Percentiles rank a stretch among this genome's conserved stretches.
These are phyloP conservation scores for Epizoanthus fatuus DNA, from an alignment of 92 coral and sea anemone species.

Conservation along the genomic window DNA sequence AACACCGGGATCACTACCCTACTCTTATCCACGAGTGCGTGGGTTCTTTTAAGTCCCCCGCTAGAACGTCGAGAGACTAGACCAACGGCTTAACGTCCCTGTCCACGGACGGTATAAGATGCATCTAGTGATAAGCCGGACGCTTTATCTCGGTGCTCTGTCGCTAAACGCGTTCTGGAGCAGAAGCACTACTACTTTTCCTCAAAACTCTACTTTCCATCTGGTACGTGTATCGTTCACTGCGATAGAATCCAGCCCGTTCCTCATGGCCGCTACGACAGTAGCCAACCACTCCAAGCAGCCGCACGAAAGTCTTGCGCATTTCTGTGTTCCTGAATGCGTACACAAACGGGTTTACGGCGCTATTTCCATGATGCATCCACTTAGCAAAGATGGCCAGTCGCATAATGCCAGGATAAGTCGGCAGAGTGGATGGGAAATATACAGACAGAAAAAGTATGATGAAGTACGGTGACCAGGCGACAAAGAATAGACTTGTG, in stretches of 20 bases:
- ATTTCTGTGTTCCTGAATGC: constrained; percentile 52
- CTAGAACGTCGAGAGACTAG: too few species aligned
- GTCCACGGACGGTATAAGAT: too few species aligned
- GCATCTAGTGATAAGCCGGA: too few species aligned
- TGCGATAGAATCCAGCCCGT: too few species aligned
- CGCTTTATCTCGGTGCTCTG: too few species aligned
- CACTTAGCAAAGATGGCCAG: constrained; percentile 39
- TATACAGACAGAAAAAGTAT: constrained; percentile 48
- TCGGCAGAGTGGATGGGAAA: constrained; percentile 47
- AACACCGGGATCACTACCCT: too few species aligned
- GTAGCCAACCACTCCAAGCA: background rate
- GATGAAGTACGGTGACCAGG: constrained; percentile 91
- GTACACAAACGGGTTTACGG: constrained; percentile 55
- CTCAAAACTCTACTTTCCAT: constrained; percentile 6
- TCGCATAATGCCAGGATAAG: constrained; percentile 14
- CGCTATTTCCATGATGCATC: constrained; percentile 61
- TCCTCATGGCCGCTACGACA: background rate
- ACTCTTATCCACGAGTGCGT: too few species aligned
- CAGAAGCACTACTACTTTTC: background rate
- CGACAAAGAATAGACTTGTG: constrained; percentile 82
- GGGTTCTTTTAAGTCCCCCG: too few species aligned
- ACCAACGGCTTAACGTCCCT: too few species aligned
- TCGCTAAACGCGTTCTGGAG: background rate
- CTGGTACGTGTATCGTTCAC: background rate
- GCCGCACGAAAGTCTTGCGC: constrained; percentile 36